Evolutionary conservation across 2,113 vertebrate genomes (phyloP), one percentile per base, ranked within the genome.

Genomic region (Ciconia maguari): DNA sequence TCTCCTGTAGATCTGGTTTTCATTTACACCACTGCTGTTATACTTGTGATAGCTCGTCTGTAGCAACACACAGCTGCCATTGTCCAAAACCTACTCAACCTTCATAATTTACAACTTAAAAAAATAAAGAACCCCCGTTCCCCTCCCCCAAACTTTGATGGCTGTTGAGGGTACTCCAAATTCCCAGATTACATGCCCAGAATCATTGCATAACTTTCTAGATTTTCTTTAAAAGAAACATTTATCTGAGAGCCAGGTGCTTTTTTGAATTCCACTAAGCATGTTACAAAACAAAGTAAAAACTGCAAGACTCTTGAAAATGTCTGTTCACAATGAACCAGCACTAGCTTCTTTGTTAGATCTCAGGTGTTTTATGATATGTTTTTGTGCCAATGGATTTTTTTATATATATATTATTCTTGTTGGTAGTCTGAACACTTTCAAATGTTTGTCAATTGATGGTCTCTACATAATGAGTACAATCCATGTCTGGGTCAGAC

Each of bases 401-500:
- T 82, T 90, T 19, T 54, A 72, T 55, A 51, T 61, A 3, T 62
- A 78, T 70, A 72, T 74, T 61, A 79, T 89, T 93, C 4, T 46
- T 96, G 74, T 85, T 78, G 60, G 60, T 89, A 86, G 62, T 54
- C 93, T 55, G 89, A 94, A 86, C 78, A 57, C 81, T 93, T 95
- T 94, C 87, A 96, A 91, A 91, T 94, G 55, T 93, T 95, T 94
- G 87, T 94, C 89, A 93, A 1, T 91, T 94, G 94, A 94, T 94
- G 81, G 49, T 83, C 66, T 91, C 70, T 95, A 83, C 66, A 93
- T 93, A 95, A 97, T 61, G 66, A 66, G 70, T 87, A 77, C 91
- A 91, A 94, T 97, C 84, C 62, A 93, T 95, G 87, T 86, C 89
- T 97, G 85, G 80, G 89, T 96, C 93, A 97, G 92, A 94, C 81